A percentile compares a stretch with the other conserved stretches of the same genome.
These are phyloP conservation scores for Clarias gariepinus DNA, from an alignment of 2,113 vertebrate genomes.

Conservation along the genomic window DNA sequence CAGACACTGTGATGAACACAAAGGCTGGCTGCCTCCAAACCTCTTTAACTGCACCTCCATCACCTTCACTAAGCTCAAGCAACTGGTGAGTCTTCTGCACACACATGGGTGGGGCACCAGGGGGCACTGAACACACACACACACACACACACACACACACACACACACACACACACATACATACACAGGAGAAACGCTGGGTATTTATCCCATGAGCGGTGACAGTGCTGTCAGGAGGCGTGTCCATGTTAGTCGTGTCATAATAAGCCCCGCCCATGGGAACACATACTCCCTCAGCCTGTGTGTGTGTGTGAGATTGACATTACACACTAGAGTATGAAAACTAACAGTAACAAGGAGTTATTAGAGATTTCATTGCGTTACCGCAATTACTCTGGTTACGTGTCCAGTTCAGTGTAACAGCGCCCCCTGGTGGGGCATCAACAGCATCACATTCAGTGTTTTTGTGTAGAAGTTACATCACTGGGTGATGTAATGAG, in stretches of 20 bases:
- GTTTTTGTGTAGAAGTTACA: too few relatives aligned
- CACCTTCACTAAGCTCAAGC: constrained; percentile 84
- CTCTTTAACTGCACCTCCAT: constrained; percentile 92
- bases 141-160: neutral
- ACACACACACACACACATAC: neutral
- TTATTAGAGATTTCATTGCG: too few relatives aligned
- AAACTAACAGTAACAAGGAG: too few relatives aligned
- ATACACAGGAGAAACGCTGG: neutral
- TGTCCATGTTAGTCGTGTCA: neutral
- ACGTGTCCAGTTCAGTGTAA: neutral
- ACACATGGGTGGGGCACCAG: neutral
- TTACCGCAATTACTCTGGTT: neutral
- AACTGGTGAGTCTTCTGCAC: constrained; percentile 73
- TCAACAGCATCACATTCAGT: neutral
- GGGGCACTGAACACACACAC: neutral
- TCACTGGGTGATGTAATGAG: neutral
- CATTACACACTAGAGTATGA: too few relatives aligned
- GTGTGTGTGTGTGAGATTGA: neutral
- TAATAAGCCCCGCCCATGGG: neutral
- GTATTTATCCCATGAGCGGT: neutral
- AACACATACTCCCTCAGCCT: neutral
- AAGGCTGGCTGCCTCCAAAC: constrained; percentile 90
- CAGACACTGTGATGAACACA: constrained; percentile 94
- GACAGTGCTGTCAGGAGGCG: neutral
- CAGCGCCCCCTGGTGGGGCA: neutral